Conservation (phyloP, 1,140 invertebrate genomes). For the Nylanderia fulva region DNA sequence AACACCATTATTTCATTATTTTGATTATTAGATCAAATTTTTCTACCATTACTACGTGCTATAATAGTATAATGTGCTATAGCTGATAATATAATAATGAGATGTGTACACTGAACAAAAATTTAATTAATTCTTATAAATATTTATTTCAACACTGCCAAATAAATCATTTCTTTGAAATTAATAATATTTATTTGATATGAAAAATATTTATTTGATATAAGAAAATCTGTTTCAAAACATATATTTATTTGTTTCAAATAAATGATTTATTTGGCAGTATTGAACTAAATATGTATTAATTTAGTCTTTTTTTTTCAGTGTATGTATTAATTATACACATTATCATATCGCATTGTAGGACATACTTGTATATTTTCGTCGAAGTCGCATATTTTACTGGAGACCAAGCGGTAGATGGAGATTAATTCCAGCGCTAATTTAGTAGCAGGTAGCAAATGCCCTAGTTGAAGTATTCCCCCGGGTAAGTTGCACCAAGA, state of each 20-base stretch:
- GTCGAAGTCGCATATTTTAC: not conserved
- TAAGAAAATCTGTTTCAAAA: too few relatives aligned
- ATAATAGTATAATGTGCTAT: too few relatives aligned
- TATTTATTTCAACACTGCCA: too few relatives aligned
- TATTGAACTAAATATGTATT: too few relatives aligned
- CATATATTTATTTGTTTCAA: too few relatives aligned
- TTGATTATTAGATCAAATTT: slow-evolving; percentile 6
- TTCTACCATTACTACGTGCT: not conserved
- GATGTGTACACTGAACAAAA: too few relatives aligned
- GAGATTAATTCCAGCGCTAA: slow-evolving; percentile 65
- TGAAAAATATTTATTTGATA: too few relatives aligned
- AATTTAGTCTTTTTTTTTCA: too few relatives aligned
- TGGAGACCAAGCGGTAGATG: slow-evolving; percentile 19
- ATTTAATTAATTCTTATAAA: too few relatives aligned
- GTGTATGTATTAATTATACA: not conserved
- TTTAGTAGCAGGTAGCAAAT: slow-evolving; percentile 57
- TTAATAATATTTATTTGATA: too few relatives aligned
- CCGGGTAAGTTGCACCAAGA: slow-evolving; percentile 43
- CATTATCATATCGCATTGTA: not conserved
- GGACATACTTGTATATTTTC: not conserved
- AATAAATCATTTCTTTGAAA: too few relatives aligned
- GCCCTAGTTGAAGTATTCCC: slow-evolving; percentile 27
- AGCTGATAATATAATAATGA: not conserved
- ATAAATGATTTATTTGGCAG: too few relatives aligned
- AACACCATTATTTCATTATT: not conserved